These are phyloP conservation scores for Eudemis profundana DNA, from an alignment of 2,888 invertebrate species.

Conservation along the genomic window DNA sequence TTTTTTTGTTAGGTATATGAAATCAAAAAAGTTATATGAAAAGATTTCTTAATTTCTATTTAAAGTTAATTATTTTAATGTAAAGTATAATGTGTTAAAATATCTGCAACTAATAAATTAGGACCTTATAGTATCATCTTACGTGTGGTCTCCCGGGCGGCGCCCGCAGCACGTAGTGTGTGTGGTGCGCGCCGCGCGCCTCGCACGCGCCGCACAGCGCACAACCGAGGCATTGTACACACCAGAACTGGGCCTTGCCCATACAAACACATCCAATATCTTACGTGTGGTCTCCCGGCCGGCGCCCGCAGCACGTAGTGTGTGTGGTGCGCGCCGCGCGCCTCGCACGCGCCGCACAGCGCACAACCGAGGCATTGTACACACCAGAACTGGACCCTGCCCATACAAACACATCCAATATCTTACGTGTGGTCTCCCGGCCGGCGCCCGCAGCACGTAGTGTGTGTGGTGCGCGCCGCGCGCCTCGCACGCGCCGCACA, in stretches of 20 bases:
- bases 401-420: too few species aligned
- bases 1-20: too few species aligned
- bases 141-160: background rate
- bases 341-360: slow-evolving; percentile 38
- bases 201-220: slow-evolving; percentile 42
- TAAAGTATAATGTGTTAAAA: too few species aligned
- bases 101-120: too few species aligned
- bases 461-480: slow-evolving; percentile 13
- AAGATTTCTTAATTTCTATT: too few species aligned
- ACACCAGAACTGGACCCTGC: slow-evolving; percentile 22
- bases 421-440: background rate
- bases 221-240: slow-evolving; percentile 43
- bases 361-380: slow-evolving; percentile 43
- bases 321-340: too few species aligned
- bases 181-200: too few species aligned
- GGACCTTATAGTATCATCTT: too few species aligned
- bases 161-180: background rate
- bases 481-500: slow-evolving; percentile 43
- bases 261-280: too few species aligned
- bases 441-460: slow-evolving; percentile 22
- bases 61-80: too few species aligned
- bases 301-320: background rate
- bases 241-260: slow-evolving; percentile 5
- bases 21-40: too few species aligned
- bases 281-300: background rate